Conservation (phyloP, 2,797 vertebrate genomes). For the Urocyon cinereoargenteus region DNA sequence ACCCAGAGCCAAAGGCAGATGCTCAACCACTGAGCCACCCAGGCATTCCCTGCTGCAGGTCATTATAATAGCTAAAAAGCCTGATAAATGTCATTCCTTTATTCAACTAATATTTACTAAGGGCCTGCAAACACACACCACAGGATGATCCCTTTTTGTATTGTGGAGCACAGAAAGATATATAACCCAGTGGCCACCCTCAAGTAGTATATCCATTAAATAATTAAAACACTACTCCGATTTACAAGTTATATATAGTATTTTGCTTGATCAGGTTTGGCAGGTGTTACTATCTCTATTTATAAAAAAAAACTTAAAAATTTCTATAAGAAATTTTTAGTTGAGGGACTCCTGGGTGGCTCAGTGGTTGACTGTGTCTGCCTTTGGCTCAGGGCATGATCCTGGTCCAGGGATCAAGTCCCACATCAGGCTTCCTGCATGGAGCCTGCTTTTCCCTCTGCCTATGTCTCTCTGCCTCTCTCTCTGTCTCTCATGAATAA, state of each 20-base stretch:
- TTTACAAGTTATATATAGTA: neutral
- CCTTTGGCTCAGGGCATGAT: too few relatives aligned
- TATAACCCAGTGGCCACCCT: neutral
- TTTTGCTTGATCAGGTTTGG: slow-evolving; percentile 9
- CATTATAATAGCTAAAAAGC: neutral
- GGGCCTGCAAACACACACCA: neutral
- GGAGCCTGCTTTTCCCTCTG: too few relatives aligned
- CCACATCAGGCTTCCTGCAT: too few relatives aligned
- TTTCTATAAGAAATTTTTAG: neutral
- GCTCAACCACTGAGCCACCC: too few relatives aligned
- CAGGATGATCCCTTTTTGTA: neutral
- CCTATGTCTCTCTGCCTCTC: too few relatives aligned
- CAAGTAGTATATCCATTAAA: slow-evolving; percentile 25
- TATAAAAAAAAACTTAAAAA: too few relatives aligned
- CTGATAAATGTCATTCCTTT: neutral
- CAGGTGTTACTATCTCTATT: slow-evolving; percentile 13
- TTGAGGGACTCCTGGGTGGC: too few relatives aligned
- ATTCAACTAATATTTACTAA: slow-evolving; percentile 42
- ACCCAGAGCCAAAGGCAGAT: too few relatives aligned
- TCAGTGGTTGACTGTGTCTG: too few relatives aligned
- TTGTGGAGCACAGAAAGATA: neutral
- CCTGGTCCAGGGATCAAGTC: too few relatives aligned
- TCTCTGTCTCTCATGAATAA: too few relatives aligned
- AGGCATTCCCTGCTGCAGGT: neutral
- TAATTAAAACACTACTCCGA: slow-evolving; percentile 60